Conservation (phyloP, 2,888 invertebrate species). For the Operophtera brumata region DNA sequence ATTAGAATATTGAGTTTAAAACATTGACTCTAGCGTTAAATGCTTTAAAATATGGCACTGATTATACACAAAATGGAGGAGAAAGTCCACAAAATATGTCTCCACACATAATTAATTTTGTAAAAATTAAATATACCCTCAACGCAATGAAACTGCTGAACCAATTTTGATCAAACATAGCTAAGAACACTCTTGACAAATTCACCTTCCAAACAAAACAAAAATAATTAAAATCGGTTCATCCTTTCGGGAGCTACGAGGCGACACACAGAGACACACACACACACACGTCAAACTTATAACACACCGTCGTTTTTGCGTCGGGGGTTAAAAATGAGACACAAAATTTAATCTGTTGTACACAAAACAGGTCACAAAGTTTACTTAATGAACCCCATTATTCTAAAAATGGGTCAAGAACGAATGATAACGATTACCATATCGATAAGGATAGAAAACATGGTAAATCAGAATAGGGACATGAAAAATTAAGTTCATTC, state of each 20-base stretch:
- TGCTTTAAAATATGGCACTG: background rate
- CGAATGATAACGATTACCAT: background rate
- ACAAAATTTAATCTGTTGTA: background rate
- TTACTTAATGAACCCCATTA: background rate
- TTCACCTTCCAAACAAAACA: too few species aligned
- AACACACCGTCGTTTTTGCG: too few species aligned
- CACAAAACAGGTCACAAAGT: background rate
- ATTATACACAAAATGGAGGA: background rate
- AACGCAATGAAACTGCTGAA: too few species aligned
- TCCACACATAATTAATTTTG: too few species aligned
- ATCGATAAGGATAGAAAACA: conserved; percentile 7
- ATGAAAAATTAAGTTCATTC: conserved; percentile 28
- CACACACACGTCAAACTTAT: too few species aligned
- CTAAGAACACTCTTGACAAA: too few species aligned
- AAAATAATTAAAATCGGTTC: too few species aligned
- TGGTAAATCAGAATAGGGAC: conserved; percentile 20
- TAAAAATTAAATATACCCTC: too few species aligned
- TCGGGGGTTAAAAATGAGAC: too few species aligned
- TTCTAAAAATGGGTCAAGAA: background rate
- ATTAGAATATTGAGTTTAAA: background rate
- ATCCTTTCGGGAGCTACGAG: too few species aligned
- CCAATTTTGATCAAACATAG: too few species aligned
- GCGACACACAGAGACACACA: background rate
- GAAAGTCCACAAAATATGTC: background rate
- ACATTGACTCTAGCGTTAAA: background rate